Base-by-base conservation (phyloP, 2,888 invertebrate species). In the Calameuta pallipes region DNA sequence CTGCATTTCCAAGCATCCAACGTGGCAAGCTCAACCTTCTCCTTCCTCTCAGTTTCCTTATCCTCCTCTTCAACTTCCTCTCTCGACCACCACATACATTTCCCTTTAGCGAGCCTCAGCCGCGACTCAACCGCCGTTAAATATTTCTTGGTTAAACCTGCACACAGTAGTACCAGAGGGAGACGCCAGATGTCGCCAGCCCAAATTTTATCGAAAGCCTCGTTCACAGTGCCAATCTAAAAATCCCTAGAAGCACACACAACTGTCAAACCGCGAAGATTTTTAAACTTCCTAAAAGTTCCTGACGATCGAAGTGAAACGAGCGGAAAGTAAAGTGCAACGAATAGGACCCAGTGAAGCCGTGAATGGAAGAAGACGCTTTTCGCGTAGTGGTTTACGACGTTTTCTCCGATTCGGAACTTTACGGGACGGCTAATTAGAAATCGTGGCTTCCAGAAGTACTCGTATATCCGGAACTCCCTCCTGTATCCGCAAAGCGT, bases 1-100 rank as follows among this genome's bases (percentile, higher is more conserved):
- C 84, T 83, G 83, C 84, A 85, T 85, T 85, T 82, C 83, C 80
- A 83, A 84, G 82, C 82, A 81, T 81, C 81, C 80, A 76, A 75
- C 80, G 80, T 79, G 81, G 79, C 85, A 82, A 80, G 79, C 81
- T 74, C 78, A 80, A 76, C 37, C 77, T 73, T 69, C 78, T 79
- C 15, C 75, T 75, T 76, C 70, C 56, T 73, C 69, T 69, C 73
- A 33, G 73, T 77, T 78, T 69, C 74, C 73, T 73, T 70, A 73
- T 75, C 77, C 69, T 74, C 69, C 36, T 69, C 74, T 35, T 79
- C 74, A 73, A 71, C 37, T 34, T 69, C 35, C 30, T 56, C n/a
- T 33, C 56, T 30, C 75, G 36, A 37, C 23, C 36, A 56, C 76
- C 71, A 76, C 76, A 75, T 75, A 56, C 71, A 23, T 23, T 23